These are phyloP conservation scores for Phoxinus dragarum DNA, from an alignment of 2,797 vertebrate genomes.

Conservation along the genomic window DNA sequence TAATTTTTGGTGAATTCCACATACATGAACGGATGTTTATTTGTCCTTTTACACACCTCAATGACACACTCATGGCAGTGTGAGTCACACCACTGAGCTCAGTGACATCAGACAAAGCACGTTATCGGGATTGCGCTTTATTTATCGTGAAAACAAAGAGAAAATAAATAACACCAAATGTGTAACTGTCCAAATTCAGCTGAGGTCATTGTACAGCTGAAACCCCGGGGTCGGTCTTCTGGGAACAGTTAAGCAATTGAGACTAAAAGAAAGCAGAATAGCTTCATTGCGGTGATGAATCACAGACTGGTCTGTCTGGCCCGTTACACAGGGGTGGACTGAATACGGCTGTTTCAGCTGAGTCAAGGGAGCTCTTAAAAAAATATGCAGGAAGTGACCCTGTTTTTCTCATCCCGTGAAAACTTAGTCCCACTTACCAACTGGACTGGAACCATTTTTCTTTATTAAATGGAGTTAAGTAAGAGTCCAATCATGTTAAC, in stretches of 20 bases:
- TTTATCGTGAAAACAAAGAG: conserved; percentile 11
- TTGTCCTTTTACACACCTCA: conserved; percentile 6
- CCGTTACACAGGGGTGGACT: conserved; percentile 40
- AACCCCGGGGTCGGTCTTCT: conserved; percentile 26
- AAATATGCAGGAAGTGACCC: conserved; percentile 55
- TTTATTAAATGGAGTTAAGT: not conserved
- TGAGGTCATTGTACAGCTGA: conserved; percentile 39
- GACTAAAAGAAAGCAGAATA: conserved; percentile 47
- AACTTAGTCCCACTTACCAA: conserved; percentile 5
- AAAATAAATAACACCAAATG: conserved; percentile 29
- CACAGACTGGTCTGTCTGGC: conserved; percentile 44
- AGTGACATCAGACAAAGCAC: conserved; percentile 10
- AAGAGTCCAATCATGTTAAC: conserved; percentile 1
- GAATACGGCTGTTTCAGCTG: conserved; percentile 53
- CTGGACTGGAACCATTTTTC: conserved; percentile 4
- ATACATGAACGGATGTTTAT: not conserved
- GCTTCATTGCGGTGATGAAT: conserved; percentile 50
- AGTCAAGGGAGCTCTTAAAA: conserved; percentile 53
- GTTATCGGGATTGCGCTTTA: not conserved
- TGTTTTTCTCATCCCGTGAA: conserved; percentile 36
- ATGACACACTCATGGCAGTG: not conserved
- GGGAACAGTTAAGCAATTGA: conserved; percentile 48
- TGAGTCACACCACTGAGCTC: conserved; percentile 12
- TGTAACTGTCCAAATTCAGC: conserved; percentile 7
- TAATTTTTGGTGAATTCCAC: conserved; percentile 1